These are phyloP conservation scores for Planiliza haematocheilus DNA, from an alignment of 2,113 vertebrate genomes.

Conservation along the genomic window DNA sequence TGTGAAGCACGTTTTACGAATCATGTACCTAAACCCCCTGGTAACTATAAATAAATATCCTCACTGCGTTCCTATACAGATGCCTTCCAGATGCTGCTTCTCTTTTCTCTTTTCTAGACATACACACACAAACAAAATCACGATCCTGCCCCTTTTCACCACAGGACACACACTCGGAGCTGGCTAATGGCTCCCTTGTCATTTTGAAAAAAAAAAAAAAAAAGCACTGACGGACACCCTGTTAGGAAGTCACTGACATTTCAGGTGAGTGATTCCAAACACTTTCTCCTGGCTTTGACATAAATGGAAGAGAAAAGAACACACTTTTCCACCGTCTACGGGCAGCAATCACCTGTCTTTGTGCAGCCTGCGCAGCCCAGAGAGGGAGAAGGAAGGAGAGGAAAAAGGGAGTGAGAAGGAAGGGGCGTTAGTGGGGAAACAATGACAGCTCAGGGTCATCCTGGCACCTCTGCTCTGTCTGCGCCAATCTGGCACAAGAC, in stretches of 20 bases:
- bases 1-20: constrained; percentile 28
- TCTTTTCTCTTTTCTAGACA: background rate
- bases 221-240: constrained; percentile 61
- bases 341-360: constrained; percentile 55
- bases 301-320: constrained; percentile 40
- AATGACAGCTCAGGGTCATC: constrained; percentile 77
- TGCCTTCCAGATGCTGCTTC: constrained; percentile 42
- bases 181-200: constrained; percentile 65
- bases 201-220: no score
- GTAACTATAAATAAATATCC: constrained; percentile 50
- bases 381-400: constrained; percentile 7
- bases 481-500: constrained; percentile 57
- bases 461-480: constrained; percentile 61
- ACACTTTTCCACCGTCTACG: constrained; percentile 18
- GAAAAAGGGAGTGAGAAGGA: constrained; percentile 27
- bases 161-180: constrained; percentile 24
- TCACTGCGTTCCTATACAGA: constrained; percentile 47
- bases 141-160: constrained; percentile 26
- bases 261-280: constrained; percentile 69
- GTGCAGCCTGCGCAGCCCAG: constrained; percentile 37
- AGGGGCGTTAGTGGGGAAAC: constrained; percentile 59
- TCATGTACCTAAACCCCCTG: constrained; percentile 18
- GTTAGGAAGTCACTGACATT: constrained; percentile 70
- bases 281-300: constrained; percentile 62
- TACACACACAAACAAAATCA: constrained; percentile 5